Evolutionary conservation across 2,113 vertebrate genomes (phyloP).

Genomic region (Vimba vimba): DNA sequence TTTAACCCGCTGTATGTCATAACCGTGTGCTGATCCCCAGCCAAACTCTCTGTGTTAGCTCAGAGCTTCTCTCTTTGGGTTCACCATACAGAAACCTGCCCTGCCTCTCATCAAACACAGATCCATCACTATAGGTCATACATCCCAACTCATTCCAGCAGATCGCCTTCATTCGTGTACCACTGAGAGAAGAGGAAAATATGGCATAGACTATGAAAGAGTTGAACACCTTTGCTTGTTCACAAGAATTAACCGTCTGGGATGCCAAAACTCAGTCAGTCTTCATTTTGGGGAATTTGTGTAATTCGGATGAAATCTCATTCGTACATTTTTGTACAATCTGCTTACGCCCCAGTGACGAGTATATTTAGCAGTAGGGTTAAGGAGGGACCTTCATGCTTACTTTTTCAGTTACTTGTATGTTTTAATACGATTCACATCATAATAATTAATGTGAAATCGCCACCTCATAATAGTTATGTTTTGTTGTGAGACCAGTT

Average conservation of each 20-base stretch:
- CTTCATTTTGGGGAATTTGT: too few species aligned
- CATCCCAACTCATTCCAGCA: conserved; percentile 1
- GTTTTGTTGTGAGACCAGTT: too few species aligned
- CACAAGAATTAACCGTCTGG: not conserved
- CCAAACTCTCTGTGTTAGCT: conserved; percentile 1
- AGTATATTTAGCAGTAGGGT: too few species aligned
- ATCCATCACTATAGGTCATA: not conserved
- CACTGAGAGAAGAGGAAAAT: not conserved
- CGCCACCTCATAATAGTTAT: too few species aligned
- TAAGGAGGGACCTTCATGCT: too few species aligned
- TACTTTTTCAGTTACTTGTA: too few species aligned
- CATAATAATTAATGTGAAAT: too few species aligned
- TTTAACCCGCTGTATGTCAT: not conserved
- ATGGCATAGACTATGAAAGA: not conserved
- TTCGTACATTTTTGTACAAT: too few species aligned
- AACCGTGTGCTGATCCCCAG: not conserved
- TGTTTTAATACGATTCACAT: too few species aligned
- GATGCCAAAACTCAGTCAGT: not conserved
- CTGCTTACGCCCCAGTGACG: too few species aligned
- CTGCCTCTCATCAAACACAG: not conserved
- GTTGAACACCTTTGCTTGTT: not conserved
- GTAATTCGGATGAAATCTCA: too few species aligned
- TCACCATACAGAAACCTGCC: not conserved
- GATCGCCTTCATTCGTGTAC: not conserved
- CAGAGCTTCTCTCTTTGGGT: conserved; percentile 7